These are phyloP conservation scores for Lamprologus speciosus DNA, from an alignment of 2,113 vertebrate species.

Conservation along the genomic window DNA sequence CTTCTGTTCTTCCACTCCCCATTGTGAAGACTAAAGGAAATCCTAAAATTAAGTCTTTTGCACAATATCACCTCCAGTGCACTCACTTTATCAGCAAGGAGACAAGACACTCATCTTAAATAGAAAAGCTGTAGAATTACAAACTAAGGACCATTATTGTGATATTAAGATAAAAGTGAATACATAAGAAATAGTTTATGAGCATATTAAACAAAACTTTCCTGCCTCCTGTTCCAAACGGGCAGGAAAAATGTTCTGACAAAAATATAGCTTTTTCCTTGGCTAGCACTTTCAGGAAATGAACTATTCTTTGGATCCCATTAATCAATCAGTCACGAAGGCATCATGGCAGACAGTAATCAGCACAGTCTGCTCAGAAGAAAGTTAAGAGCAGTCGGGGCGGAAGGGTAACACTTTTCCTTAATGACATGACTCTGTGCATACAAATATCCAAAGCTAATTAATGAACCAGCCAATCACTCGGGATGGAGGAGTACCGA, in stretches of 20 bases:
- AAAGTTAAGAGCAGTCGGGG: not conserved
- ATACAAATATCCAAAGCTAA: not conserved
- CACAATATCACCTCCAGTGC: not conserved
- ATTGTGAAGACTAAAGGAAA: not conserved
- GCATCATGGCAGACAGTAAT: not conserved
- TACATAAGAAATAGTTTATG: not conserved
- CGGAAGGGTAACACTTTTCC: not conserved
- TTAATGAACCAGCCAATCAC: not conserved
- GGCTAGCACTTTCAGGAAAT: not conserved
- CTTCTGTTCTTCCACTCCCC: not conserved
- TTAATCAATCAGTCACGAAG: fast-evolving
- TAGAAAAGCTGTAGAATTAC: not conserved
- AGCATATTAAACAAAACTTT: not conserved
- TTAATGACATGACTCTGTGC: not conserved
- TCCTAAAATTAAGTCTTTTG: not conserved
- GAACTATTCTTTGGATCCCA: not conserved
- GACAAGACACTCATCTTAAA: not conserved
- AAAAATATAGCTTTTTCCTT: not conserved
- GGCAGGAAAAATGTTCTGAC: not conserved
- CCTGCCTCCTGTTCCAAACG: not conserved
- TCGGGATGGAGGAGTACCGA: not conserved
- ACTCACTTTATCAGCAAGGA: not conserved
- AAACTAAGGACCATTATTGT: not conserved
- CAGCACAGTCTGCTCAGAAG: not conserved
- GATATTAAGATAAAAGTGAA: not conserved